Conservation (phyloP, 2,888 invertebrate species). For the Acrocyrtus sp. region DNA sequence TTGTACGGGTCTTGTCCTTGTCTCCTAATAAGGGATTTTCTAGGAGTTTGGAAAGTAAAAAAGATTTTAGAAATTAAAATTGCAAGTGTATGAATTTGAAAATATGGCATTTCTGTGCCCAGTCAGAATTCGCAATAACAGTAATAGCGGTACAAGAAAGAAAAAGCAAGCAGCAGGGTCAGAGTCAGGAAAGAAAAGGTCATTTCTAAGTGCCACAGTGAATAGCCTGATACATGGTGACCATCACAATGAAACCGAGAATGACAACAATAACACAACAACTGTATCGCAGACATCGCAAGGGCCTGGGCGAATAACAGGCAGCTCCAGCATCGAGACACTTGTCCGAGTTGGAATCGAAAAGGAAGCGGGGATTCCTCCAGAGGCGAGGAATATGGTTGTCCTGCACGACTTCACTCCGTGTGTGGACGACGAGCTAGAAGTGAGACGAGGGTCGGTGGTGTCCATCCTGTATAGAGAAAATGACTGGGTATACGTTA, state of each 20-base stretch:
- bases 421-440: slow-evolving; percentile 77
- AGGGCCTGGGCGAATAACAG: slow-evolving; percentile 88
- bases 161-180: slow-evolving; percentile 14
- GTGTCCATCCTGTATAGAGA: slow-evolving; percentile 81
- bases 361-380: slow-evolving; percentile 76
- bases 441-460: slow-evolving; percentile 86
- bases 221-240: slow-evolving; percentile 26
- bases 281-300: neutral
- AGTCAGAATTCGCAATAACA: slow-evolving; percentile 43
- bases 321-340: slow-evolving; percentile 93
- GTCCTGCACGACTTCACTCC: slow-evolving; percentile 94
- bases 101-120: slow-evolving; percentile 94
- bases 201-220: slow-evolving; percentile 19
- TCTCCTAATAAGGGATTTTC: too few species aligned
- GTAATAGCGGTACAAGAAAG: slow-evolving; percentile 26
- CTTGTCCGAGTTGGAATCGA: slow-evolving; percentile 89
- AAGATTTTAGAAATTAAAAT: too few species aligned
- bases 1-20: too few species aligned
- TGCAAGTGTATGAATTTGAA: too few species aligned
- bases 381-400: slow-evolving; percentile 69
- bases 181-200: slow-evolving; percentile 21
- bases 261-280: slow-evolving; percentile 1
- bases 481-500: slow-evolving; percentile 97
- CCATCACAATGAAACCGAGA: neutral
- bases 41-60: neutral